Conservation (phyloP, 2,113 vertebrate species). For the Plectropomus leopardus region DNA sequence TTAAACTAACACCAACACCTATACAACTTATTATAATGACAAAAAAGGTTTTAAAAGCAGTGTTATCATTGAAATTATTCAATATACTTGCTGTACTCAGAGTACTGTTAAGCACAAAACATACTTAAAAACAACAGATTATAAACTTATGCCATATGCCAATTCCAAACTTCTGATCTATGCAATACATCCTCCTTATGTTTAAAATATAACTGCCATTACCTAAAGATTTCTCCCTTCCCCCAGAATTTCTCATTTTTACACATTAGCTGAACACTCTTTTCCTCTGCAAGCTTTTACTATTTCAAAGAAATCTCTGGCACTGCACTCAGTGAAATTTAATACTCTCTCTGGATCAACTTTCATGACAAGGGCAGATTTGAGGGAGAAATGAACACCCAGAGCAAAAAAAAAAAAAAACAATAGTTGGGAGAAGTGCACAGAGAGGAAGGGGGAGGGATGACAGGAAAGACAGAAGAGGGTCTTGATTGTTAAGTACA, state of each 20-base stretch:
- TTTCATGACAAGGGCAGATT: constrained; percentile 20
- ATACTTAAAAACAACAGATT: neutral
- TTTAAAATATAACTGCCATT: neutral
- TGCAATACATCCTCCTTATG: neutral
- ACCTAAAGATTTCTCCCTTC: constrained; percentile 12
- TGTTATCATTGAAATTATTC: neutral
- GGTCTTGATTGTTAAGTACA: constrained; percentile 37
- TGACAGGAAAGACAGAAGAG: constrained; percentile 38
- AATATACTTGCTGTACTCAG: too few relatives aligned
- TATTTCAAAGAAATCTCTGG: constrained; percentile 36
- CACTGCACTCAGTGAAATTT: constrained; percentile 14
- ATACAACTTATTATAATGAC: neutral
- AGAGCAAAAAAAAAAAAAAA: constrained; percentile 27
- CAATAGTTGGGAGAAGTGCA: constrained; percentile 21
- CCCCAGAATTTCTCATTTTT: constrained; percentile 12
- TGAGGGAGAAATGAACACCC: constrained; percentile 34
- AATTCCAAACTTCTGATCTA: neutral
- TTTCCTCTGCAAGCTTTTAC: constrained; percentile 13
- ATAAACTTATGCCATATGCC: neutral
- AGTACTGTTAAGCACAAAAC: constrained; percentile 2
- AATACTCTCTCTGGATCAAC: constrained; percentile 29
- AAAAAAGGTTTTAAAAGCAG: neutral
- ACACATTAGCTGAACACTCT: constrained; percentile 9
- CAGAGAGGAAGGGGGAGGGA: neutral
- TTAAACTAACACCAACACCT: neutral